Evolutionary conservation across 2,113 vertebrate species (phyloP), one percentile per base, ranked within the genome.

Genomic region (Barbus barbus): DNA sequence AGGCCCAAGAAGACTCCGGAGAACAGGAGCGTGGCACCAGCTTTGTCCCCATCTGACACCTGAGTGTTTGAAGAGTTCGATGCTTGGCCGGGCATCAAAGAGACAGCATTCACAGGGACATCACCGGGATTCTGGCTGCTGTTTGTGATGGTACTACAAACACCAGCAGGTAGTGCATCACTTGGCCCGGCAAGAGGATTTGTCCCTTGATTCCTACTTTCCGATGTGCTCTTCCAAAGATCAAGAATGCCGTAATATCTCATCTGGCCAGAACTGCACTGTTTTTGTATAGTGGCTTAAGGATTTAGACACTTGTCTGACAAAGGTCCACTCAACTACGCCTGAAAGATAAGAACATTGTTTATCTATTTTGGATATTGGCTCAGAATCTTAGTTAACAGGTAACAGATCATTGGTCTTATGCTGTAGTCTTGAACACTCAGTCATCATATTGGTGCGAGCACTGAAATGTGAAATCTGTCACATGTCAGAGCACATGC

Each of bases 1-100:
- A 97, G 87, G 4, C 91, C 92, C 77, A 97, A 87, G 88, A 96
- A 94, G 71, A 95, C 85, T 83, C 96, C 96, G 2, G 94, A 96
- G 76, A 96, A 94, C 48, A 97, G 89, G 41, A 96, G 86, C 1
- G 93, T 91, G n/a, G 93, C 88, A 3, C 94, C 94, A 0, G 93
- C 93, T 89, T 96, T 97, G 89, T 95, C 91, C 0, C 91, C 87
- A 5, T 95, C 94, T 0, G 95, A 94, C 79, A 94, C 94, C 71
- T 93, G 87, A 73, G 86, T 87, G 83, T 94, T 92, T 0, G 93
- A 86, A 0, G 18, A 33, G 5, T 83, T 86, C 20, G 84, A 92
- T 60, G 85, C 83, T 1, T 90, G 90, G 82, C 88, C 92, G 22
- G 93, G 92, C 77, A 91, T 88, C 53, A 95, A 85, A 0, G 95